Evolutionary conservation across 2,797 vertebrate genomes (phyloP).

Genomic region (Chelonia mydas): DNA sequence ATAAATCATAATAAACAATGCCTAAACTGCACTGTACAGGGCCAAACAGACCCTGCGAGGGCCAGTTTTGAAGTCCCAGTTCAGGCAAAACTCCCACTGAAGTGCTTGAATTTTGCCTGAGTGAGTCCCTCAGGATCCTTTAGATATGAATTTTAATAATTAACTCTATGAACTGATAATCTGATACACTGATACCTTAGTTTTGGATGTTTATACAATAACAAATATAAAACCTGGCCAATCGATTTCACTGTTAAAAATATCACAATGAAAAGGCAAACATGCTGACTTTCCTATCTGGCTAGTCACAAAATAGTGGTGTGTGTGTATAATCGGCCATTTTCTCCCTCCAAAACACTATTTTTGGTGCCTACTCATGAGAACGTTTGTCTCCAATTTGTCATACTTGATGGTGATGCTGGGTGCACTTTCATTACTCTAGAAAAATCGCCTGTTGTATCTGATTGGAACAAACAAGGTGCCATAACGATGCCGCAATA

Average conservation of each 20-base stretch:
- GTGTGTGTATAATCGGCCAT: conserved; percentile 19
- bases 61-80: background rate
- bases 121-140: background rate
- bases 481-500: background rate
- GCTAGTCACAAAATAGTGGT: background rate
- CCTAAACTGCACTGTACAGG: accelerated
- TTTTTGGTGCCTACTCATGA: background rate
- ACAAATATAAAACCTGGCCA: background rate
- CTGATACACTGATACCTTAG: background rate
- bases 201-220: background rate
- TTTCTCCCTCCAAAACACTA: conserved; percentile 33
- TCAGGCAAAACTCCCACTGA: background rate
- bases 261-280: background rate
- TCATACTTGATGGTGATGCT: background rate
- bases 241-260: background rate
- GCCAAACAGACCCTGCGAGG: background rate
- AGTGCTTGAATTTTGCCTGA: accelerated
- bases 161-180: background rate
- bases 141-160: background rate
- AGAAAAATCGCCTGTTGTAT: background rate
- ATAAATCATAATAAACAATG: background rate
- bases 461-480: background rate
- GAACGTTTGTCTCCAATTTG: background rate
- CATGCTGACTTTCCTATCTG: background rate
- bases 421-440: background rate